Evolutionary conservation across 2,113 vertebrate species (phyloP), one percentile per base, ranked within the genome.

Genomic region (Typhlomys cinereus): DNA sequence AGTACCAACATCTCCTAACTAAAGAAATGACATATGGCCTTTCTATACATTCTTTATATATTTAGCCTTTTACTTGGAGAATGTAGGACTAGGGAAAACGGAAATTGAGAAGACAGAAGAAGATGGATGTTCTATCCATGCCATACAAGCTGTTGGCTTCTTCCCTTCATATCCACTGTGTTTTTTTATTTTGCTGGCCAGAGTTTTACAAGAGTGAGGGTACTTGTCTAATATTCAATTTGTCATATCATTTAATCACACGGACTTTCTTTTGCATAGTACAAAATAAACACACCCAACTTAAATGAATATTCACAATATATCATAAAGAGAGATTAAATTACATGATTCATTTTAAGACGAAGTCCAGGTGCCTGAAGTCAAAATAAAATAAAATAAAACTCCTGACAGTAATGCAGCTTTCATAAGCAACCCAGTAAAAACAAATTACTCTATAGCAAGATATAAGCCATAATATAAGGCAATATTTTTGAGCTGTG

Each of bases 351-450:
- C 25, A 46, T 57, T 80, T 94, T 62, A 92, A 92, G 14, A 95
- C 93, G 8, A 93, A 61, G 39, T 81, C 88, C 44, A 84, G 14
- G 27, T 61, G 4, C 27, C 25, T 48, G 9, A 88, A 74, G 90
- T 23, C 81, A 74, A 96, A 48, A 90, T 11, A 91, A 57, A 69
- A 59, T 66, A 74, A 81, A 88, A 61, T 90, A 92, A 91, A 84
- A 69, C 3, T 29, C 29, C 39, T 41, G 8, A 71, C 50, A 76
- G 9, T 44, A 91, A 10, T 86, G 66, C n/a, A 85, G 57, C 71
- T 89, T 78, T 91, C 61, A 76, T 50, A 84, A 79, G 25, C 27
- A 92, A 70, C 13, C 18, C 44, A 54, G 46, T 50, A 93, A 76
- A 70, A 92, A 50, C 46, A 89, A 85, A 92, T 80, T 82, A 76